A percentile compares a stretch with the other conserved stretches of the same genome.
phyloP scores from a whole-genome alignment of 2,888 invertebrate genomes.

The Ectemnius lituratus region DNA sequence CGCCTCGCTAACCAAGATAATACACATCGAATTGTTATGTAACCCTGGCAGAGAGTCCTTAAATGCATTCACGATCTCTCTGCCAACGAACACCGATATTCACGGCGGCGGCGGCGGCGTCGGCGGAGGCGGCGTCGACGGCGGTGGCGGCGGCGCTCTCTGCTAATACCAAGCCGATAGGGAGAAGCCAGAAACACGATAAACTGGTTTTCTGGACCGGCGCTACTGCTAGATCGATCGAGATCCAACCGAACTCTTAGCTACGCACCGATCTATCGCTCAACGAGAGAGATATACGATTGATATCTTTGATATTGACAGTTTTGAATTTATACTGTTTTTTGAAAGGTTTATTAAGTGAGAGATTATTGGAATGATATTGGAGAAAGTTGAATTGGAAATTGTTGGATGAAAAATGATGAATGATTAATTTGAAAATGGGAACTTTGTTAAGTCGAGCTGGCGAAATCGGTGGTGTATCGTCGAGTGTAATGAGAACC shows the following conservation, averaged over 20 bases:
- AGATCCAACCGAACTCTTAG: constrained; percentile 2
- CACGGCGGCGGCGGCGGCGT: background rate
- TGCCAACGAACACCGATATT: constrained; percentile 35
- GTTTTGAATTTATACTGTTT: background rate
- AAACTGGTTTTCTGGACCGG: constrained; percentile 57
- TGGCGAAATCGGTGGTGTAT: constrained; percentile 14
- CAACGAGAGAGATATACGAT: constrained; percentile 11
- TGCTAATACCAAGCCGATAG: constrained; percentile 32
- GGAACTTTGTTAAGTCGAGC: background rate
- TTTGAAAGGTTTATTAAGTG: too few relatives aligned
- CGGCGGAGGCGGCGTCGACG: background rate
- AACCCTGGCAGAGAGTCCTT: constrained; percentile 48
- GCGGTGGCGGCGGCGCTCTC: constrained; percentile 7
- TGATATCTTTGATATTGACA: background rate
- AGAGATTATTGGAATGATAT: too few relatives aligned
- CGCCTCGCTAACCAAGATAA: constrained; percentile 28
- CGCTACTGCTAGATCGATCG: constrained; percentile 38
- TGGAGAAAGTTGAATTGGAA: too few relatives aligned
- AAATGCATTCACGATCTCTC: constrained; percentile 40
- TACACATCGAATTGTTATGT: constrained; percentile 51
- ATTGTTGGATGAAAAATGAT: too few relatives aligned
- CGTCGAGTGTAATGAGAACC: constrained; percentile 66
- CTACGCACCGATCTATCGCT: constrained; percentile 22
- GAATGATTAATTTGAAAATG: too few relatives aligned
- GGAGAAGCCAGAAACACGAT: constrained; percentile 47